Percentiles rank a stretch among this genome's conserved stretches.
These are phyloP conservation scores for Rissa tridactyla DNA, from an alignment of 2,113 vertebrate species.

Conservation along the genomic window DNA sequence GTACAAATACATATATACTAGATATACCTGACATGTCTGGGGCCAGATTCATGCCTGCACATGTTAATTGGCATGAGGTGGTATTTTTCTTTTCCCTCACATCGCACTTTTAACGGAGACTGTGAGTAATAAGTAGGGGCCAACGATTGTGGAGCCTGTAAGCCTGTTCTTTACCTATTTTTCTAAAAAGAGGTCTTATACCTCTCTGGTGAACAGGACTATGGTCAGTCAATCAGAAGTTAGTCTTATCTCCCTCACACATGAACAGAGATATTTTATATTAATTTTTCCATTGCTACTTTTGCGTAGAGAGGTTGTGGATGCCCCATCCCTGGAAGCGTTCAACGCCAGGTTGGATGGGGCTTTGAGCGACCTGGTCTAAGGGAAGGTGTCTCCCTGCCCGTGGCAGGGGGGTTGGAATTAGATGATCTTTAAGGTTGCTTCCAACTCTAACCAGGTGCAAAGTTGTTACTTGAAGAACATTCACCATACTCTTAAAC, in stretches of 20 bases:
- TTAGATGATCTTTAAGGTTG: not conserved
- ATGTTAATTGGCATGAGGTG: not conserved
- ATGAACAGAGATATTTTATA: not conserved
- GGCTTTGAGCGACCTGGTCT: not conserved
- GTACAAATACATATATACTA: not conserved
- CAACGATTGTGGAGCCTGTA: not conserved
- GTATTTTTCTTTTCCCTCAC: not conserved
- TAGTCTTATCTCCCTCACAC: not conserved
- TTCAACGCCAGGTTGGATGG: not conserved
- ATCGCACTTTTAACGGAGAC: not conserved
- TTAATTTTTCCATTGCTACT: not conserved
- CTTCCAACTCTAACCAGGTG: not conserved
- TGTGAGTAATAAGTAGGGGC: not conserved
- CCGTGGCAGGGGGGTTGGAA: not conserved
- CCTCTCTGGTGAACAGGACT: not conserved
- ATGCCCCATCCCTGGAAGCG: not conserved
- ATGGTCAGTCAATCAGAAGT: not conserved
- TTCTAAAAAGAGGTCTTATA: not conserved
- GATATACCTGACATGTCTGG: no score
- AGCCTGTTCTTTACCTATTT: not conserved
- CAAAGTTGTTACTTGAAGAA: not conserved
- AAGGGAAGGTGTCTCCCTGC: not conserved
- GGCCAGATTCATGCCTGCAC: not conserved
- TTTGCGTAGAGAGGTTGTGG: not conserved
- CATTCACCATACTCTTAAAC: not conserved